Evolutionary conservation across 2,888 invertebrate genomes (phyloP), one percentile per base, ranked within the genome.

Genomic region (Phaedon cochleariae): DNA sequence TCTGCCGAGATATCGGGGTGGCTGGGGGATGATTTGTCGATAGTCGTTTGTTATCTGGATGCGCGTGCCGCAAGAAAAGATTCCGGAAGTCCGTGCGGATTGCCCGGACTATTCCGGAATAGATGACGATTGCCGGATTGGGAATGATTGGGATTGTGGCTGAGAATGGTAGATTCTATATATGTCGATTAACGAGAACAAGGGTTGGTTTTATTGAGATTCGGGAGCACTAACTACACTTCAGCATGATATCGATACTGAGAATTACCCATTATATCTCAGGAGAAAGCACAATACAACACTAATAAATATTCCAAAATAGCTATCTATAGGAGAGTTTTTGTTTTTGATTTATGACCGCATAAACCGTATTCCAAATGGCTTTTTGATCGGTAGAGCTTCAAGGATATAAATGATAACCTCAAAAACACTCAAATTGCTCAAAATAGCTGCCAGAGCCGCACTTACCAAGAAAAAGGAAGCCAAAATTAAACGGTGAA

Each of bases 31-130:
- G 80, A 81, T 81, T 81, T 80, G 81, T 80, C 80, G 78, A 70
- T 71, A 74, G 76, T 78, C 79, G 80, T 81, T 81, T 81, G 79
- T 81, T 81, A 80, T 78, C 72, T 73, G 75, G 75, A 66, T 63
- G 49, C 79, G 80, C 80, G 81, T 77, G 79, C 78, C 75, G 72
- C 67, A 73, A 66, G 70, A 71, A 73, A 71, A 69, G 70, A 70
- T 64, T 64, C 72, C 75, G 74, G 75, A 74, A 68, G 68, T 74
- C 67, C 67, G 53, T 54, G n/a, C n/a, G 41, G 63, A 65, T 65
- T 57, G 62, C 54, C 34, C 3, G 41, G n/a, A n/a, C n/a, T n/a
- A n/a, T n/a, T 4, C 26, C 26, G 34, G 34, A 34, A 34, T 34
- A n/a, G 34, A 34, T 9, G 34, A 6, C 41, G 15, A 41, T 41